Evolutionary conservation across 2,888 invertebrate species (phyloP).

Genomic region (Erebia epiphron): DNA sequence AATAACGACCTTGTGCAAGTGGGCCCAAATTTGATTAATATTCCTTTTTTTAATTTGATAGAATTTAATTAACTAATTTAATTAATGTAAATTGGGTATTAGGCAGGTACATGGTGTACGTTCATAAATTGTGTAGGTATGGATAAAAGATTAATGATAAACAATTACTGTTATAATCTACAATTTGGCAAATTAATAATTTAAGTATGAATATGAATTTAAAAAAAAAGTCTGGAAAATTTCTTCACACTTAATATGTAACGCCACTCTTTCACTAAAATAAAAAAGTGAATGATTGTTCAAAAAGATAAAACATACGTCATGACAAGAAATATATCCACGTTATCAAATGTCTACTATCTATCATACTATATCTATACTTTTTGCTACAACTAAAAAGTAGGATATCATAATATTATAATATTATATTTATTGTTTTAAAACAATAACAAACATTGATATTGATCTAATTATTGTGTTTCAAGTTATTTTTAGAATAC

Average conservation of each 20-base stretch:
- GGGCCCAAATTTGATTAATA: too few relatives aligned
- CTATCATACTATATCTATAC: neutral
- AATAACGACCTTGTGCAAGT: too few relatives aligned
- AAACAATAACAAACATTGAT: neutral
- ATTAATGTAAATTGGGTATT: too few relatives aligned
- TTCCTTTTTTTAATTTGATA: too few relatives aligned
- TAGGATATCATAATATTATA: too few relatives aligned
- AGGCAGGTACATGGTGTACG: too few relatives aligned
- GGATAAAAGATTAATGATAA: too few relatives aligned
- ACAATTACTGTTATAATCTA: too few relatives aligned
- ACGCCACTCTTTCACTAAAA: constrained; percentile 9
- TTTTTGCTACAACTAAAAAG: too few relatives aligned
- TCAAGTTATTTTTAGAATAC: constrained; percentile 2
- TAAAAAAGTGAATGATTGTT: constrained; percentile 17
- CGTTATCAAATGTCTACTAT: neutral
- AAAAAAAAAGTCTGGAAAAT: neutral
- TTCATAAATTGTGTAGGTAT: too few relatives aligned
- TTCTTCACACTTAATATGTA: constrained; percentile 10
- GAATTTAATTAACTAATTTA: too few relatives aligned
- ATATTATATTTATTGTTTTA: neutral
- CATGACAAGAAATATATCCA: neutral
- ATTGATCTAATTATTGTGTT: neutral
- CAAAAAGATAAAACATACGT: neutral
- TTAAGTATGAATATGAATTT: neutral
- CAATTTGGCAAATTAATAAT: too few relatives aligned